Base-by-base conservation (phyloP, 2,888 invertebrate species). In the Helicoverpa assulta region DNA sequence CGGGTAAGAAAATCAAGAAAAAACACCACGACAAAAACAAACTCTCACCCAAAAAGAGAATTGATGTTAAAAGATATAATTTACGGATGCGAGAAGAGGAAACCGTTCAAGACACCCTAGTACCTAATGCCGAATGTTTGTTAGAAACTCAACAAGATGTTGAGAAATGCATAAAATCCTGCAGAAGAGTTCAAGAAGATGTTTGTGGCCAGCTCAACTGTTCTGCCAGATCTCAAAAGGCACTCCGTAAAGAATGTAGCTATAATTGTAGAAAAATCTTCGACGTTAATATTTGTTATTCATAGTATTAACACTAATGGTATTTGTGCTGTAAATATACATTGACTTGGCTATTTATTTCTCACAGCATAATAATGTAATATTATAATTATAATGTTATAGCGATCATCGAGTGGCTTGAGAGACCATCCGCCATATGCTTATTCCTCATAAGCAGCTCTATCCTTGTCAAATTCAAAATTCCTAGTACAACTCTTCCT, bases 391-490 rank as follows among this genome's bases (percentile, higher is more conserved):
- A 37, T 37, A 12, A 12, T 14, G 3, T 40, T 3, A 40, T 4
- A 40, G 40, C 14, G 40, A 40, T 14, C 12, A 7, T 33, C 7
- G 33, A 8, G n/a, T n/a, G n/a, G n/a, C 33, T 8, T 33, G 8
- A 5, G 29, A 29, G 4, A 43, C 5, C 16, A 37, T 37, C 37
- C 12, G 37, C 37, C 8, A 6, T 47, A 18, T 64, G 5, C n/a
- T 21, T 63, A 77, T 54, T 80, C 74, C 10, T 70, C 43, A 21
- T 53, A 52, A 29, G 50, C 55, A 21, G 58, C 52, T 56, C 67
- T 52, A 4, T 66, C 47, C n/a, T 19, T 75, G 37, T 65, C 64
- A 43, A 51, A 1, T 40, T 67, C 70, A 53, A 80, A 79, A 40
- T 77, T 59, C 0, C 8, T 66, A 0, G 59, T 50, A 14, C 80